Conservation (phyloP, 2,797 vertebrate genomes). For the Rhynchonycteris naso region DNA sequence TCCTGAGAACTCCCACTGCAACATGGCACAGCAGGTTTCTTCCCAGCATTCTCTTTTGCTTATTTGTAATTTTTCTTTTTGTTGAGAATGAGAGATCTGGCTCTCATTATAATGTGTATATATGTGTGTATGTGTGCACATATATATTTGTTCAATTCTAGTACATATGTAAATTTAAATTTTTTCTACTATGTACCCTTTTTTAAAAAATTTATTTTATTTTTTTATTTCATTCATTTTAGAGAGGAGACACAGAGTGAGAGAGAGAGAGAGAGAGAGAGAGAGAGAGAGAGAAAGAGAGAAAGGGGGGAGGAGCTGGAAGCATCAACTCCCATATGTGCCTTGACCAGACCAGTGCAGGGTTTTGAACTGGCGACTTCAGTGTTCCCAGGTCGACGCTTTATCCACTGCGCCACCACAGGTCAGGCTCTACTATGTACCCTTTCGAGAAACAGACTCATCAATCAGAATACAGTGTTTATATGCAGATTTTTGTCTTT, state of each 20-base stretch:
- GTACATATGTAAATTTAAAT: neutral
- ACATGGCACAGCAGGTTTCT: neutral
- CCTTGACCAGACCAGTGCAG: no score
- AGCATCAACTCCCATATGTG: no score
- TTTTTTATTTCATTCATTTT: no score
- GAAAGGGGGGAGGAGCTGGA: no score
- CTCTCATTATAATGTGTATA: neutral
- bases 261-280: no score
- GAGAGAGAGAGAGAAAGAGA: no score
- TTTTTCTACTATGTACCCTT: no score
- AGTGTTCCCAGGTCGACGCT: no score
- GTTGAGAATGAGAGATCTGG: neutral
- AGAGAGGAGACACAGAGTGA: no score
- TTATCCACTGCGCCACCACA: no score
- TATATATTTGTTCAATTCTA: neutral
- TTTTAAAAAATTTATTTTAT: no score
- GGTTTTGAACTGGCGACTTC: no score
- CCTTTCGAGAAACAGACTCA: neutral
- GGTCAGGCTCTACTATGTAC: neutral
- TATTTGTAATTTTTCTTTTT: neutral
- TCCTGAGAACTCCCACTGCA: neutral
- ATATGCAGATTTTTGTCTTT: neutral
- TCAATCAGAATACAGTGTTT: neutral
- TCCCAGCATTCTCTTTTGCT: neutral
- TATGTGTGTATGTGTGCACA: neutral